Percentiles rank a stretch among this genome's conserved stretches.
Evolutionary conservation across 30 jellyfish, hydroid and myxozoan species (phyloP).

Genomic region (Aurelia coerulea): DNA sequence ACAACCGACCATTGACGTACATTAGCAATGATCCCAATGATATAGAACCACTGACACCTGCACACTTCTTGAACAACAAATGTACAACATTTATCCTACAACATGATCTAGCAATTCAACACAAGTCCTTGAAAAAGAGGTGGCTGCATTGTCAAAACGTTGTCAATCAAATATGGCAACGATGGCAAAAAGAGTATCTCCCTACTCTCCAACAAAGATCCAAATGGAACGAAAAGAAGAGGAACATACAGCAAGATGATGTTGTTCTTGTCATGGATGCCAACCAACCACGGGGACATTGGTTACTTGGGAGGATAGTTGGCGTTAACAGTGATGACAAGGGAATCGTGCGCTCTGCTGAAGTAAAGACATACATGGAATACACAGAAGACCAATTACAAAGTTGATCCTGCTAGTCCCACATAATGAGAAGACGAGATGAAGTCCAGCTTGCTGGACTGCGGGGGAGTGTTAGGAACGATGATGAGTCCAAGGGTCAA

Average conservation of each 20-base stretch:
- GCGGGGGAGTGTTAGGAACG: conserved; percentile 42
- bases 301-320: conserved; percentile 44
- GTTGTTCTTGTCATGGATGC: conserved; percentile 40
- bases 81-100: conserved; percentile 19
- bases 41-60: conserved; percentile 42
- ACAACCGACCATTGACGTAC: conserved; percentile 43
- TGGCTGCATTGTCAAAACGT: neutral
- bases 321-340: conserved; percentile 35
- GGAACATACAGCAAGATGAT: conserved; percentile 29
- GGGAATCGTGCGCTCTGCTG: conserved; percentile 37
- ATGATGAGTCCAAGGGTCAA: too few species aligned
- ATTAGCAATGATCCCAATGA: conserved; percentile 30
- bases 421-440: conserved; percentile 31
- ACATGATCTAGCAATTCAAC: conserved; percentile 19
- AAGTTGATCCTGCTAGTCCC: conserved; percentile 37
- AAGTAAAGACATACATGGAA: conserved; percentile 3
- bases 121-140: neutral
- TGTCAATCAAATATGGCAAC: conserved; percentile 19
- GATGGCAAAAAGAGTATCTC: too few species aligned
- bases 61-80: conserved; percentile 1
- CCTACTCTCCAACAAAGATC: conserved; percentile 34
- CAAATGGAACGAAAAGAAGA: conserved; percentile 28
- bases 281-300: conserved; percentile 38
- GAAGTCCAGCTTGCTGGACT: conserved; percentile 61
- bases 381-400: conserved; percentile 35